A percentile compares a stretch with the other conserved stretches of the same genome.
Evolutionary conservation across 2,888 invertebrate genomes (phyloP).

Genomic region (Drosophila cognata): DNA sequence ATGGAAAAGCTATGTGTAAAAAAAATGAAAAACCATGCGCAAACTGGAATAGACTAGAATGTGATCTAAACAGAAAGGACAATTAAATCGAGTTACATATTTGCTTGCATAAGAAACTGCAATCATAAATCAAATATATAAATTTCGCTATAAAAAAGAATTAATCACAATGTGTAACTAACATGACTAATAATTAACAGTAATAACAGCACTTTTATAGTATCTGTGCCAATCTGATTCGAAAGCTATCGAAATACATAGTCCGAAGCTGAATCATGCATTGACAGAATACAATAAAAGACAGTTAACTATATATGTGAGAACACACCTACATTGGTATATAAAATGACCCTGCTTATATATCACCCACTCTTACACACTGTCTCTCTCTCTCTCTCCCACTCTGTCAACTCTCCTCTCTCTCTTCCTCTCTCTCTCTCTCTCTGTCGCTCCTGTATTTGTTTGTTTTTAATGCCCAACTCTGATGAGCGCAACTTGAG

Average conservation of each 20-base stretch:
- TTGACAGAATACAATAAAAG: conserved; percentile 15
- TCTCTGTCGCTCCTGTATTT: conserved; percentile 23
- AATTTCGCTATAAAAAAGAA: conserved; percentile 9
- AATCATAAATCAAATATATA: background rate
- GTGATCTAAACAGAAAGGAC: background rate
- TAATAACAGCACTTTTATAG: background rate
- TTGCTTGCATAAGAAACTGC: background rate
- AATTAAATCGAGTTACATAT: background rate
- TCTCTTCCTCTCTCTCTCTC: background rate
- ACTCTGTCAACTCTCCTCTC: too few relatives aligned
- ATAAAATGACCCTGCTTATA: conserved; percentile 1
- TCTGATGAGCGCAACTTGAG: conserved; percentile 20
- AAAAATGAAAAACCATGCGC: fast-evolving
- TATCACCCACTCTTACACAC: background rate
- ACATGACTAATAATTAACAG: conserved; percentile 34
- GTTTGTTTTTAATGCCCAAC: conserved; percentile 67
- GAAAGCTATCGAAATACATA: conserved; percentile 18
- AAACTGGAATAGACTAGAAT: background rate
- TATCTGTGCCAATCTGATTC: conserved; percentile 33
- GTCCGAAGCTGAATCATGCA: conserved; percentile 69
- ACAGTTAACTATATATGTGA: background rate
- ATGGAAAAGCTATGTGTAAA: background rate
- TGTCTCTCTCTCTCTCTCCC: background rate
- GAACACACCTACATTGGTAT: conserved; percentile 8
- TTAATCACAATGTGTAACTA: conserved; percentile 30